Conservation (phyloP, 1,140 invertebrate species). For the Zophobas atratus region DNA sequence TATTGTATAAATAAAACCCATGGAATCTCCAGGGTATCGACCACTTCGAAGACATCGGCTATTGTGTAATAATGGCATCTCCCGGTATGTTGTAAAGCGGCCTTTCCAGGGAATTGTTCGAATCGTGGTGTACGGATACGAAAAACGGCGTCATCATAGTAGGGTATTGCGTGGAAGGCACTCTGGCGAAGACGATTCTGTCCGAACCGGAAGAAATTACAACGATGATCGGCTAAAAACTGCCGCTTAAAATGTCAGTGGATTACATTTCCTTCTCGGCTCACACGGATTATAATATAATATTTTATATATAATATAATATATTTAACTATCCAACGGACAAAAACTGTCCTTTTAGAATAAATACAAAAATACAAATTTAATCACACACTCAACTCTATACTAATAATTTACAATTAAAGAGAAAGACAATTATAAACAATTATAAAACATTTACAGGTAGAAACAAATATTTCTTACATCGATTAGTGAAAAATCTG, state of each 20-base stretch:
- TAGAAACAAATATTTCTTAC: too few relatives aligned
- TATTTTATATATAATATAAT: too few relatives aligned
- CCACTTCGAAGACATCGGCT: constrained; percentile 99
- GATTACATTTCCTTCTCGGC: constrained; percentile 99
- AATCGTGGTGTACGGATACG: constrained; percentile 98
- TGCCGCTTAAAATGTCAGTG: constrained; percentile 97
- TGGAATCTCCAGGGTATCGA: constrained; percentile 88
- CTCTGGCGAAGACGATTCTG: constrained; percentile 96
- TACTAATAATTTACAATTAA: too few relatives aligned
- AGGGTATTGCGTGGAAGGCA: constrained; percentile 99
- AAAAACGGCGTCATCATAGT: constrained; percentile 99
- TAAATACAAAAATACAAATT: too few relatives aligned
- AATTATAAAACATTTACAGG: too few relatives aligned
- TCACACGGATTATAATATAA: constrained; percentile 91
- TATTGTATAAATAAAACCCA: neutral
- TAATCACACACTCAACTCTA: too few relatives aligned
- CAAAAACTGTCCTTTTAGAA: too few relatives aligned
- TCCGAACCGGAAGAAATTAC: constrained; percentile 99
- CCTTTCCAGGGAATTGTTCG: constrained; percentile 96
- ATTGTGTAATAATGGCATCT: constrained; percentile 99
- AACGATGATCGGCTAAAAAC: constrained; percentile 94
- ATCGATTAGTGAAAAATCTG: too few relatives aligned
- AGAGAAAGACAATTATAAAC: too few relatives aligned
- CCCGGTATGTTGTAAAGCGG: constrained; percentile 99
- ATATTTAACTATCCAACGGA: too few relatives aligned